A percentile compares a stretch with the other conserved stretches of the same genome.
These are phyloP conservation scores for Sphenopsis melanotis DNA, from an alignment of 2,797 vertebrate genomes.

Conservation along the genomic window DNA sequence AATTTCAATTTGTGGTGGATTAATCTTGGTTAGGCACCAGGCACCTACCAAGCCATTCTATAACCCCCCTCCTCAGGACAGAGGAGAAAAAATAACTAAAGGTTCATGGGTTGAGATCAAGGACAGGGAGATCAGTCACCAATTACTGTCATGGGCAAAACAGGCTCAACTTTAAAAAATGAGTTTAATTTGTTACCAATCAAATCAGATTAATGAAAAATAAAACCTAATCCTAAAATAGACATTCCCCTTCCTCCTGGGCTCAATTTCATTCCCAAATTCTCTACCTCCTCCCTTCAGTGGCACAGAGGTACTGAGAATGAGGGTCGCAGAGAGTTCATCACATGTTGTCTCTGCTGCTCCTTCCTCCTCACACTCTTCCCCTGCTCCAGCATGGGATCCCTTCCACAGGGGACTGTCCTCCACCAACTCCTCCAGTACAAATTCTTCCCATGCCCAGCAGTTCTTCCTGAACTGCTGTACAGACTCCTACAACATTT, in stretches of 20 bases:
- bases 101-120: neutral
- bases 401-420: neutral
- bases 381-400: neutral
- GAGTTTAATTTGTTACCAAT: neutral
- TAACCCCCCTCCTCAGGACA: neutral
- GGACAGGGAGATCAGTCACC: neutral
- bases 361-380: neutral
- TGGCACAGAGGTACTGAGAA: neutral
- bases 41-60: neutral
- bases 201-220: neutral
- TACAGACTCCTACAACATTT: no score
- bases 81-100: neutral
- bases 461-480: neutral
- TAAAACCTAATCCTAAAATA: neutral
- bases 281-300: neutral
- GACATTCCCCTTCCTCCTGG: neutral
- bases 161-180: neutral
- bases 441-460: fast-evolving
- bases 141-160: neutral
- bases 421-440: neutral
- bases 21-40: neutral
- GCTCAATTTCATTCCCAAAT: neutral
- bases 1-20: neutral
- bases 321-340: neutral
- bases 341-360: neutral